Conservation (phyloP, 2,113 vertebrate species). For the Collichthys lucidus region DNA sequence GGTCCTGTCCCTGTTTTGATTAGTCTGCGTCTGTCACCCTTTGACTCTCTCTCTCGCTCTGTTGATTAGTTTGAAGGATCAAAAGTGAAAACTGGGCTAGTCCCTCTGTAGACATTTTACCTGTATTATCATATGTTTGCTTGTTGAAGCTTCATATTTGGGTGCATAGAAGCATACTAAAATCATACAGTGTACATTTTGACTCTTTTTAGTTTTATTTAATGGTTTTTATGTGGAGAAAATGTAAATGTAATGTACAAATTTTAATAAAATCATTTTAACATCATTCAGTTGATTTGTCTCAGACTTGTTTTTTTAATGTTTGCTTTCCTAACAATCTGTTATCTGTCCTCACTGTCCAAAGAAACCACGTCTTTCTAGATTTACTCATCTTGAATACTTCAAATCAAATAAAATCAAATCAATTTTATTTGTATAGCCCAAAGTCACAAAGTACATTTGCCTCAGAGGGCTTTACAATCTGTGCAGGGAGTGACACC, state of each 20-base stretch:
- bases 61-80: not conserved
- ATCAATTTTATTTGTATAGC: no score
- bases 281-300: not conserved
- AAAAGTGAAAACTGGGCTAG: not conserved
- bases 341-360: not conserved
- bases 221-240: slow-evolving; percentile 29
- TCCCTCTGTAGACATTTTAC: not conserved
- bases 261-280: slow-evolving; percentile 45
- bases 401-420: no score
- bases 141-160: not conserved
- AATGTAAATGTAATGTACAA: slow-evolving; percentile 38
- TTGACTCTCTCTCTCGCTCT: not conserved
- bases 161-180: not conserved
- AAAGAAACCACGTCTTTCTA: not conserved
- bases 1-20: slow-evolving; percentile 4
- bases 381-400: not conserved
- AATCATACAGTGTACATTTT: not conserved
- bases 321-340: not conserved
- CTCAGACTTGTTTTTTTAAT: not conserved
- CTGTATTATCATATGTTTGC: not conserved
- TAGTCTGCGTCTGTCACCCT: slow-evolving; percentile 21
- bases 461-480: no score
- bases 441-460: no score
- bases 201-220: not conserved
- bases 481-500: no score